These are phyloP conservation scores for Apocheima hispidaria DNA, from an alignment of 2,888 invertebrate genomes.

Conservation along the genomic window DNA sequence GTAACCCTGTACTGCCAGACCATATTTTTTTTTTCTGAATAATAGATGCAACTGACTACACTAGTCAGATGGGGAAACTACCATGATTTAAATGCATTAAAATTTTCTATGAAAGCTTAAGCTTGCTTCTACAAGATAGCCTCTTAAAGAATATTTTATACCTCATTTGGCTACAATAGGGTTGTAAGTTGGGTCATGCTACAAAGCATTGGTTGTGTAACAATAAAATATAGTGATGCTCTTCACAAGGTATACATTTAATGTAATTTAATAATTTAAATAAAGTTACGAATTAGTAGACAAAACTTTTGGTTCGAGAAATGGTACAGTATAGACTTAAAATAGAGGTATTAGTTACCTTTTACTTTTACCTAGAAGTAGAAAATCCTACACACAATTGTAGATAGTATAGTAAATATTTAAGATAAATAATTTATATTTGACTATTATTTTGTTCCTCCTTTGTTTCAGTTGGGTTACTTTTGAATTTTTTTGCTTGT, in stretches of 20 bases:
- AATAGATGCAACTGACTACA: no score
- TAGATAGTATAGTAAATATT: constrained; percentile 55
- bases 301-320: constrained; percentile 74
- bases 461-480: constrained; percentile 54
- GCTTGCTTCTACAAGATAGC: no score
- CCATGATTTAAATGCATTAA: no score
- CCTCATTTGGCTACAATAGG: neutral
- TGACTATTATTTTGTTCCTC: constrained; percentile 63
- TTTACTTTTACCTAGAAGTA: constrained; percentile 67
- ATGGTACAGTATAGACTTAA: constrained; percentile 54
- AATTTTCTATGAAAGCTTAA: no score
- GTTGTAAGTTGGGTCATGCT: neutral
- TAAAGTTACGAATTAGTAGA: constrained; percentile 56
- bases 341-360: constrained; percentile 67
- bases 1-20: no score
- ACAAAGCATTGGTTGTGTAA: constrained; percentile 6
- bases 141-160: neutral
- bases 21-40: no score
- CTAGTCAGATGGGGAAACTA: no score
- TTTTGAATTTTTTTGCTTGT: constrained; percentile 78
- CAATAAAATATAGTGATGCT: constrained; percentile 40
- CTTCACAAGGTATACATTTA: constrained; percentile 52
- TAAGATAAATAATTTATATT: constrained; percentile 56
- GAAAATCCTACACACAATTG: constrained; percentile 57
- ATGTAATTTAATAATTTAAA: constrained; percentile 57